These are phyloP conservation scores for Diphyllodes magnificus DNA, from an alignment of 2,113 vertebrate species.

Conservation along the genomic window DNA sequence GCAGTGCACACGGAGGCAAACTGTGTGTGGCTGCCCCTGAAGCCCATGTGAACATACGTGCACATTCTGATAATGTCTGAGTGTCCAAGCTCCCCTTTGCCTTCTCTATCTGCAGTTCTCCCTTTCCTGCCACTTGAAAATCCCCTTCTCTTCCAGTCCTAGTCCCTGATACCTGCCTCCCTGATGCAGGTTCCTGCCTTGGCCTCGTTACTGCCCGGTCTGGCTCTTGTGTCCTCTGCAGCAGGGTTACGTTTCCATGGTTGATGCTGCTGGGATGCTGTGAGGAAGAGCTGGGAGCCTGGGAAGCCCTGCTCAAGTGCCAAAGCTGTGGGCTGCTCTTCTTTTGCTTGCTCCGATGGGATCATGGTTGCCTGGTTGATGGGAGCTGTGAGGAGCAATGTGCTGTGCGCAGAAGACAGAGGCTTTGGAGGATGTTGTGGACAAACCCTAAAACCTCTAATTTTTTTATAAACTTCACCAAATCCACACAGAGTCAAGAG, in stretches of 20 bases:
- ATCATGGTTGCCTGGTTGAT: background rate
- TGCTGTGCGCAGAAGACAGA: background rate
- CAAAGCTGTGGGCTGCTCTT: background rate
- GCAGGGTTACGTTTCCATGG: background rate
- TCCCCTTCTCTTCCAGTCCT: background rate
- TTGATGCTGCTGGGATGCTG: background rate
- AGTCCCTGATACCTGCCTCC: background rate
- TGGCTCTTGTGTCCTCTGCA: background rate
- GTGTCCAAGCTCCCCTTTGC: background rate
- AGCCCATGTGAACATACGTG: rapidly evolving
- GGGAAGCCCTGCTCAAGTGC: background rate
- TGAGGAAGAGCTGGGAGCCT: background rate
- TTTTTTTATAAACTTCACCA: background rate
- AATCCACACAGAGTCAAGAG: background rate
- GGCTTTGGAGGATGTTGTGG: background rate
- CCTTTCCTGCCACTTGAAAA: background rate
- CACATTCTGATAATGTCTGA: background rate
- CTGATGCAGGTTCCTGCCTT: background rate
- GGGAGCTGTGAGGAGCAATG: background rate
- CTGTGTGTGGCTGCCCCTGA: background rate
- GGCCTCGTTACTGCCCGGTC: background rate
- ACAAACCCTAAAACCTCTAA: background rate
- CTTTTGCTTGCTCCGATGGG: background rate
- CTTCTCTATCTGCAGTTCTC: background rate
- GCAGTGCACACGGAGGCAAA: background rate